Percentiles rank a stretch among this genome's conserved stretches.
Evolutionary conservation across 2,797 vertebrate genomes (phyloP).

Genomic region (Dermochelys coriacea): DNA sequence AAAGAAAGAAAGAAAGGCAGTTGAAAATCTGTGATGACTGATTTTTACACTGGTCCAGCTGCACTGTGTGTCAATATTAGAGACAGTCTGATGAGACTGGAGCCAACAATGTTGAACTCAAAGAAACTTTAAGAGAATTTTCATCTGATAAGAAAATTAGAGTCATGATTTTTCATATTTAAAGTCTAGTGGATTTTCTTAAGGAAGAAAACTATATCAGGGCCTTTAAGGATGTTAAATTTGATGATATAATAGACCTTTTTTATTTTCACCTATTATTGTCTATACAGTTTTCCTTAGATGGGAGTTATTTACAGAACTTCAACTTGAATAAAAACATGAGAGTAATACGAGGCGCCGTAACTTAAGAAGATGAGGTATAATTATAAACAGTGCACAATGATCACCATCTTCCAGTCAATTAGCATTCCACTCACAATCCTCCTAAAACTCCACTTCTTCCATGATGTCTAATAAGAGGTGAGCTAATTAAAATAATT

Average conservation of each 20-base stretch:
- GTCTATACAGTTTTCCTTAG: not conserved
- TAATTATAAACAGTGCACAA: not conserved
- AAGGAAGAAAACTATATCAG: not conserved
- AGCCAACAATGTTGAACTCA: not conserved
- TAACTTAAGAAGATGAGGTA: rapidly evolving
- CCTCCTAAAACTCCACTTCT: not conserved
- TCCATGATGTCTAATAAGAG: not conserved
- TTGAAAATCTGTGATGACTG: not conserved
- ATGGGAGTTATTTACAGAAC: not conserved
- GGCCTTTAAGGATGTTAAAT: not conserved
- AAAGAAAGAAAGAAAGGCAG: too few relatives aligned
- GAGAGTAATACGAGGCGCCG: not conserved
- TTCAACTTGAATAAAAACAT: not conserved
- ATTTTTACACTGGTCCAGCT: not conserved
- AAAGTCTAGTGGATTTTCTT: not conserved
- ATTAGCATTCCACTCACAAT: not conserved
- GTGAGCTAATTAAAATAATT: not conserved
- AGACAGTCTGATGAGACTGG: not conserved
- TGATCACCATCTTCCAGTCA: not conserved
- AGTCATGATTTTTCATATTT: not conserved
- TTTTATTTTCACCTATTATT: slow-evolving; percentile 11
- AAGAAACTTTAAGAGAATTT: not conserved
- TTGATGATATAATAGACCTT: slow-evolving; percentile 15
- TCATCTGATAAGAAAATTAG: slow-evolving; percentile 14
- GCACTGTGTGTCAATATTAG: not conserved